Percentiles rank a stretch among this genome's conserved stretches.
phyloP scores from a whole-genome alignment of 2,888 invertebrate species.

The Podotricha telesiphe region DNA sequence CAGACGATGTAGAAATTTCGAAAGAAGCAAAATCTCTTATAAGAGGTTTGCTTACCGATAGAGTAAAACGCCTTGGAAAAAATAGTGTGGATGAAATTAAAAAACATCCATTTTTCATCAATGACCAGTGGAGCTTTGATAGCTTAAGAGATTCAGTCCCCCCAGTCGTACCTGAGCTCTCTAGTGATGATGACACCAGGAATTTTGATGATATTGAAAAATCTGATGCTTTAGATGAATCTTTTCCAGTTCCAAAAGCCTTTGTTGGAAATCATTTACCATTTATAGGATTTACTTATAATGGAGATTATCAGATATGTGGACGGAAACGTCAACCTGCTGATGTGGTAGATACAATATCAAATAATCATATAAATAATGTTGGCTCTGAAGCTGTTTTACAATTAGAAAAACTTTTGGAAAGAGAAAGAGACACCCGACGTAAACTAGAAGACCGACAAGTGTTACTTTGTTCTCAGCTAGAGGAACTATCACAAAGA shows the following conservation, averaged over 20 bases:
- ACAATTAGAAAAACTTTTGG: conserved; percentile 89
- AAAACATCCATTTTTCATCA: conserved; percentile 96
- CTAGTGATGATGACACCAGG: conserved; percentile 98
- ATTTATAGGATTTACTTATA: conserved; percentile 99
- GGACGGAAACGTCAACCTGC: conserved; percentile 72
- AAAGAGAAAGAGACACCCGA: conserved; percentile 88
- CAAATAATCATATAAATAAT: conserved; percentile 85
- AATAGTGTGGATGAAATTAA: conserved; percentile 98
- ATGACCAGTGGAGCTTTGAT: conserved; percentile 99
- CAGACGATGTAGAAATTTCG: conserved; percentile 97
- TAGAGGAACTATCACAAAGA: conserved; percentile 89
- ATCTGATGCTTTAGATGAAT: conserved; percentile 95
- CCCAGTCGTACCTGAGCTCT: conserved; percentile 97
- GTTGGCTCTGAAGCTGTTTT: conserved; percentile 85
- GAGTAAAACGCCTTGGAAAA: conserved; percentile 93
- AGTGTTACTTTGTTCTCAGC: conserved; percentile 87
- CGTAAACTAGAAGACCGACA: conserved; percentile 91
- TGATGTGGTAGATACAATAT: conserved; percentile 86
- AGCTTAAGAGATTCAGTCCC: conserved; percentile 97
- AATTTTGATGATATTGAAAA: conserved; percentile 99
- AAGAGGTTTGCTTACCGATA: conserved; percentile 96
- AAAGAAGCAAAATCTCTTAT: conserved; percentile 94
- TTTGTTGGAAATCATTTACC: conserved; percentile 99
- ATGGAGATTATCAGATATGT: conserved; percentile 93
- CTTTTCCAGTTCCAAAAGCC: conserved; percentile 97